phyloP scores from a whole-genome alignment of 2,888 invertebrate genomes.

The Petrolisthes manimaculis region DNA sequence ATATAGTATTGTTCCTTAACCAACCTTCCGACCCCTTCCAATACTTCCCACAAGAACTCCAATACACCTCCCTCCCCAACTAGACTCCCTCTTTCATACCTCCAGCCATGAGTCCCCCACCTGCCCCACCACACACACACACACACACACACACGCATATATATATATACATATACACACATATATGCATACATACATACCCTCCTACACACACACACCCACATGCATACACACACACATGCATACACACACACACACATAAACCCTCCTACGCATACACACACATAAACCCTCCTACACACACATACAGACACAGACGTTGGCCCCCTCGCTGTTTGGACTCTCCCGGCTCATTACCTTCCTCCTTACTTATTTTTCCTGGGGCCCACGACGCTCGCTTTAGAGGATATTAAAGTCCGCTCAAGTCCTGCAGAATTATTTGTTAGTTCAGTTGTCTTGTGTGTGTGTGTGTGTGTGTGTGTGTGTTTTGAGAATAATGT shows the following conservation, averaged over 20 bases:
- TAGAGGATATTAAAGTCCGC: too few relatives aligned
- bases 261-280: slow-evolving; percentile 2
- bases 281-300: not conserved
- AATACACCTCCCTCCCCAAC: too few relatives aligned
- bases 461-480: not conserved
- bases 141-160: not conserved
- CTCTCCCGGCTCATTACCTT: not conserved
- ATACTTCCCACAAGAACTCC: too few relatives aligned
- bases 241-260: slow-evolving; percentile 23
- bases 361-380: too few relatives aligned
- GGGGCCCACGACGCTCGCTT: too few relatives aligned
- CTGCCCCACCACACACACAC: not conserved
- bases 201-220: not conserved
- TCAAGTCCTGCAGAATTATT: too few relatives aligned
- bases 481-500: not conserved
- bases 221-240: slow-evolving; percentile 18
- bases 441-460: too few relatives aligned
- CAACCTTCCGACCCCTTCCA: too few relatives aligned
- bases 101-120: not conserved
- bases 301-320: not conserved
- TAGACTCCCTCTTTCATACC: too few relatives aligned
- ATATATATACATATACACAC: slow-evolving; percentile 6
- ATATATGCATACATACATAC: not conserved
- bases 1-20: too few relatives aligned
- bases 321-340: not conserved